phyloP scores from a whole-genome alignment of 2,888 invertebrate genomes.

The Scotopteryx bipunctaria region DNA sequence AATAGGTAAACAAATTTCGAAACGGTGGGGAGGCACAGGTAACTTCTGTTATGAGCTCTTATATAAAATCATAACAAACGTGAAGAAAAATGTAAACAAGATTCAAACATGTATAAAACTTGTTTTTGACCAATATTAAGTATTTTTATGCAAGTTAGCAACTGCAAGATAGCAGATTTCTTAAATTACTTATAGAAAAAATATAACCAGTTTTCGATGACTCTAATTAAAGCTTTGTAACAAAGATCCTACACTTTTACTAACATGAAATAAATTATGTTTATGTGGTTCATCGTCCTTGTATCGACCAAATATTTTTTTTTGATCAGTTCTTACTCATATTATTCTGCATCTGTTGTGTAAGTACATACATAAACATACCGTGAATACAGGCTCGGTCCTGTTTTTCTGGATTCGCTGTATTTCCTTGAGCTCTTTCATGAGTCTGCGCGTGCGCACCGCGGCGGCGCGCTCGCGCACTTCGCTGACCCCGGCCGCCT shows the following conservation, averaged over 20 bases:
- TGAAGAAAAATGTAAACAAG: not conserved
- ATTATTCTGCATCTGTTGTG: too few species aligned
- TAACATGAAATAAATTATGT: too few species aligned
- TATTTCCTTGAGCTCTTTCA: conserved; percentile 93
- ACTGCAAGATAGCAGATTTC: not conserved
- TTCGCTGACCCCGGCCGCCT: conserved; percentile 65
- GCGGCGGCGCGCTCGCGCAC: conserved; percentile 76
- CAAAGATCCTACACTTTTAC: too few species aligned
- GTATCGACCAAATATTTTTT: too few species aligned
- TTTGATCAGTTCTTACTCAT: too few species aligned
- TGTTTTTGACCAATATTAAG: not conserved
- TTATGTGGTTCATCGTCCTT: too few species aligned
- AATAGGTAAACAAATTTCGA: conserved; percentile 14
- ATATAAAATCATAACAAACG: conserved; percentile 6
- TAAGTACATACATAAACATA: conserved; percentile 55
- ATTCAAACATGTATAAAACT: not conserved
- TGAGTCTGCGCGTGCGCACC: conserved; percentile 89
- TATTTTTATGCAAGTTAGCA: too few species aligned
- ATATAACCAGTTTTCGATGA: too few species aligned
- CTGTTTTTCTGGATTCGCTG: conserved; percentile 88
- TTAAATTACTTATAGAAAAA: too few species aligned
- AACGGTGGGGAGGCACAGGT: conserved; percentile 2
- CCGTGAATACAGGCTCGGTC: conserved; percentile 90
- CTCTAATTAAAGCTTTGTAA: too few species aligned
- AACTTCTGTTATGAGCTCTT: conserved; percentile 8